A percentile compares a stretch with the other conserved stretches of the same genome.
Evolutionary conservation across 2,113 vertebrate species (phyloP).

Genomic region (Dryoscopus gambensis): DNA sequence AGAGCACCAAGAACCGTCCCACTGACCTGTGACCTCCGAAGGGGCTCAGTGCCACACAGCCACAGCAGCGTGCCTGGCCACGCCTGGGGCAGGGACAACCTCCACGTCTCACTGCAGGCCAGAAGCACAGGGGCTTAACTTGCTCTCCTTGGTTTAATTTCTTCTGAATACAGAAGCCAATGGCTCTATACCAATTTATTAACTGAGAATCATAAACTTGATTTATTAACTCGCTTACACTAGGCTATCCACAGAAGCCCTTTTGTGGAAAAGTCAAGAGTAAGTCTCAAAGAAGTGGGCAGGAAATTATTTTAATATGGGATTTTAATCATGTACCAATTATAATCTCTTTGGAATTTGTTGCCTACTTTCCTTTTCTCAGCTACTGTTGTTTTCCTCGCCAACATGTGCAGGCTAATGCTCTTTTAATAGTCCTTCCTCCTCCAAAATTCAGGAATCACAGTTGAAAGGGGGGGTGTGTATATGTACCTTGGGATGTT

Average conservation of each 20-base stretch:
- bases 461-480: no score
- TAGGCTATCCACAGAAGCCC: background rate
- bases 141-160: background rate
- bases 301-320: slow-evolving; percentile 52
- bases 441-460: background rate
- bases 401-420: background rate
- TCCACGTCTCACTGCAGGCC: background rate
- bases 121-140: background rate
- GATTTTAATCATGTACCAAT: slow-evolving; percentile 37
- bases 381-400: background rate
- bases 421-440: background rate
- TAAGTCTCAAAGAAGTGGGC: background rate
- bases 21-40: background rate
- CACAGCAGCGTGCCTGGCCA: accelerated
- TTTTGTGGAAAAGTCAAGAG: background rate
- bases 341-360: slow-evolving; percentile 28
- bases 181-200: slow-evolving; percentile 11
- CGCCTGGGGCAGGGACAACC: background rate
- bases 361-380: background rate
- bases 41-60: background rate
- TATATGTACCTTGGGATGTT: background rate
- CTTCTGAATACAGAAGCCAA: background rate
- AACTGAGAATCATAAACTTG: slow-evolving; percentile 22
- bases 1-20: background rate
- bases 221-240: slow-evolving; percentile 24